These are phyloP conservation scores for Thelaira solivaga DNA, from an alignment of 2,888 invertebrate genomes.

Conservation along the genomic window DNA sequence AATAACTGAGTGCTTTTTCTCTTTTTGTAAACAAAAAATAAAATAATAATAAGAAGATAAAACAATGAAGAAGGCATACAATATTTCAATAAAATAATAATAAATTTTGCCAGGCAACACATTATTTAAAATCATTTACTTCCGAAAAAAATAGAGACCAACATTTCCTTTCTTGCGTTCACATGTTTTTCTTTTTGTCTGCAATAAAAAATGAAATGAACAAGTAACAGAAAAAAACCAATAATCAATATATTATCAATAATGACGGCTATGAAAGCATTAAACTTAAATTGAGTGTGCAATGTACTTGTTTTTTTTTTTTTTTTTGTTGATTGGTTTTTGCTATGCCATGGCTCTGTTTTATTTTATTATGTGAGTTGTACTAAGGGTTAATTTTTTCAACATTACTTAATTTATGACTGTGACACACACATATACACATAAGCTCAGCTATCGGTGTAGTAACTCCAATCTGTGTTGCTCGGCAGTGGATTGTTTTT, in stretches of 20 bases:
- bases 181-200: background rate
- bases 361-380: no score
- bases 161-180: background rate
- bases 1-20: background rate
- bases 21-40: background rate
- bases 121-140: constrained; percentile 53
- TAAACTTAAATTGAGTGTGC: constrained; percentile 58
- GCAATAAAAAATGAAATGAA: constrained; percentile 45
- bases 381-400: constrained; percentile 54
- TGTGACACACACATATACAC: background rate
- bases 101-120: constrained; percentile 40
- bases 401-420: constrained; percentile 52
- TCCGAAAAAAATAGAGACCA: constrained; percentile 45
- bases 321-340: constrained; percentile 18
- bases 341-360: constrained; percentile 2
- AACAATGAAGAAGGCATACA: background rate
- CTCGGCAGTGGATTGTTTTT: no score
- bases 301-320: constrained; percentile 35
- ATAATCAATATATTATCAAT: constrained; percentile 59
- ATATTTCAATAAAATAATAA: constrained; percentile 42
- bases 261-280: constrained; percentile 59
- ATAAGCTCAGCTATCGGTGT: background rate
- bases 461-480: no score
- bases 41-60: background rate
- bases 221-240: constrained; percentile 40